phyloP scores from a whole-genome alignment of 2,113 vertebrate genomes.

The Morone saxatilis region DNA sequence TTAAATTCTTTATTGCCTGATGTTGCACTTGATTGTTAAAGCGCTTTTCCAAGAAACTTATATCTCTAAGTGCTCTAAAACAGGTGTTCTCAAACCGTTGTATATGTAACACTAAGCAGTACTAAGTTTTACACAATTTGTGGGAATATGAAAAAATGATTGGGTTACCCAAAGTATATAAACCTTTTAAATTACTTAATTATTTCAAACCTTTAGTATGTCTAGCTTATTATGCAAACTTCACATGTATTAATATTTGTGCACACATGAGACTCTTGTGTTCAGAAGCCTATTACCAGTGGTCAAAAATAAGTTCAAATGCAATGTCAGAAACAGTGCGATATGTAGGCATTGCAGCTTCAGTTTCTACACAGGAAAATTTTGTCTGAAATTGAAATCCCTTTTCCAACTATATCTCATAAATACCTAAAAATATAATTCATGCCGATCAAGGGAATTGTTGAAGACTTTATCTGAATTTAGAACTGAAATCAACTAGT shows the following conservation, averaged over 20 bases:
- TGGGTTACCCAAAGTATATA: neutral
- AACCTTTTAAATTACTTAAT: neutral
- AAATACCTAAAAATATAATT: neutral
- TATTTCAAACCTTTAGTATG: neutral
- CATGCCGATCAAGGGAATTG: neutral
- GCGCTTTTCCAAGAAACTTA: neutral
- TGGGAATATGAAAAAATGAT: neutral
- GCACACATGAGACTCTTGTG: neutral
- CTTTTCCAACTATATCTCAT: too few relatives aligned
- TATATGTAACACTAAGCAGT: neutral
- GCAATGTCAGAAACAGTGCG: neutral
- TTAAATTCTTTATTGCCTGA: conserved; percentile 41
- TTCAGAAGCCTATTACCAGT: neutral
- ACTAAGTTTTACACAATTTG: neutral
- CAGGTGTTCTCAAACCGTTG: conserved; percentile 18
- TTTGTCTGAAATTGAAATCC: too few relatives aligned
- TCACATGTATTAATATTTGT: neutral
- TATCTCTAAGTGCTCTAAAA: neutral
- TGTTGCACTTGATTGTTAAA: conserved; percentile 34
- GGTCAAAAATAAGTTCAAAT: neutral
- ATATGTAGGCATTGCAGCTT: neutral
- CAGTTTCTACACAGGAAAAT: too few relatives aligned
- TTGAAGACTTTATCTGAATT: neutral
- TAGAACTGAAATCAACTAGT: neutral
- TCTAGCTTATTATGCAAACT: neutral